phyloP scores from a whole-genome alignment of 2,888 invertebrate genomes.

The Druceiella hillmani region DNA sequence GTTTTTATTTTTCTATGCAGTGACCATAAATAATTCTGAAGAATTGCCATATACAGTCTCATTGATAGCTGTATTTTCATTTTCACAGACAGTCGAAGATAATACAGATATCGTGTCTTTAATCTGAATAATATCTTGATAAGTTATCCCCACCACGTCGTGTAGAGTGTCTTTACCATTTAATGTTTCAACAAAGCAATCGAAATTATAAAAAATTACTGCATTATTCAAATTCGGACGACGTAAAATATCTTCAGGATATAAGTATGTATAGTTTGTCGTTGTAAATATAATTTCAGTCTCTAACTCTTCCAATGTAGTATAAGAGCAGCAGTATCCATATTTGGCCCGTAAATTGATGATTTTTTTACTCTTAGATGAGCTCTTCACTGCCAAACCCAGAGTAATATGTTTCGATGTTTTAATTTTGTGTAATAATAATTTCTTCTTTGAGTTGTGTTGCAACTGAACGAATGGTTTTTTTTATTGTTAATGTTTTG shows the following conservation, averaged over 20 bases:
- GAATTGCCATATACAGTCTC: too few species aligned
- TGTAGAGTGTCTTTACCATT: conserved; percentile 29
- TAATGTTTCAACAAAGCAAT: conserved; percentile 6
- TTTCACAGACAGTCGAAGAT: too few species aligned
- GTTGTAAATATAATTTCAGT: conserved; percentile 27
- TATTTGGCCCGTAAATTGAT: conserved; percentile 27
- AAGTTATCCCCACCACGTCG: conserved; percentile 65
- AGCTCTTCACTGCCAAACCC: conserved; percentile 28
- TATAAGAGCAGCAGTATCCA: conserved; percentile 29
- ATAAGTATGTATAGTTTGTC: conserved; percentile 16
- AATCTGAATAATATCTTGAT: too few species aligned
- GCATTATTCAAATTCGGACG: conserved; percentile 24
- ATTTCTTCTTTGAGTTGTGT: conserved; percentile 25
- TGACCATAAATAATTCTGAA: too few species aligned
- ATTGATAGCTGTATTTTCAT: too few species aligned
- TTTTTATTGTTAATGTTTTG: conserved; percentile 24
- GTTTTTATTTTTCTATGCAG: too few species aligned
- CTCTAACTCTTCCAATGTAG: conserved; percentile 28
- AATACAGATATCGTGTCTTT: too few species aligned
- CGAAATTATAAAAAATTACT: conserved; percentile 21
- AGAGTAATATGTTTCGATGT: conserved; percentile 22
- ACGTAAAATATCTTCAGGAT: conserved; percentile 27
- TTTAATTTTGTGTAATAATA: conserved; percentile 26
- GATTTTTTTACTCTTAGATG: conserved; percentile 25
- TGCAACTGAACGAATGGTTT: conserved; percentile 25